A percentile compares a stretch with the other conserved stretches of the same genome.
Conservation (phyloP, 2,113 vertebrate species). For the Gasterosteus nipponicus region DNA sequence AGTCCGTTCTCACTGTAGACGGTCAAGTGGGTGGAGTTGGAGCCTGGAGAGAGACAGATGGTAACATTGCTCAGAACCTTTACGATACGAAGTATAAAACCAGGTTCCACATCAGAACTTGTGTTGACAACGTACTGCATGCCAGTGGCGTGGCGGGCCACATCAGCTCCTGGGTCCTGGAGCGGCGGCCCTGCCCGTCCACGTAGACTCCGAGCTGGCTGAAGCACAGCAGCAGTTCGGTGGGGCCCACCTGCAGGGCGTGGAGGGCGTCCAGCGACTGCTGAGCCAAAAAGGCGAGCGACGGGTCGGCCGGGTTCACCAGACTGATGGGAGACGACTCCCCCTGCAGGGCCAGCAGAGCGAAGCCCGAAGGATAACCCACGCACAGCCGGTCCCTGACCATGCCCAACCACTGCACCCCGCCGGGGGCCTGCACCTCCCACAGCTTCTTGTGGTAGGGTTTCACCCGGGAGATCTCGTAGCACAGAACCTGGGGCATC, state of each 20-base stretch:
- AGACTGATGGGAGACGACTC: conserved; percentile 92
- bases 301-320: conserved; percentile 91
- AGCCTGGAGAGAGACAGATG: conserved; percentile 80
- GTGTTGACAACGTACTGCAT: conserved; percentile 88
- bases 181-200: conserved; percentile 92
- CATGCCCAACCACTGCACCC: conserved; percentile 92
- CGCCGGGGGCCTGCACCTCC: conserved; percentile 90
- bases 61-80: neutral
- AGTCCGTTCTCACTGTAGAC: conserved; percentile 96
- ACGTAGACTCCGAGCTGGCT: conserved; percentile 96
- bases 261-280: conserved; percentile 93
- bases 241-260: conserved; percentile 87
- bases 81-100: neutral
- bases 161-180: conserved; percentile 95
- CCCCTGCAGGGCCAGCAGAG: conserved; percentile 92
- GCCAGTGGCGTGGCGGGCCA: conserved; percentile 94
- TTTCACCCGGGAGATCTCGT: conserved; percentile 89
- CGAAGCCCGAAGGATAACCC: conserved; percentile 95
- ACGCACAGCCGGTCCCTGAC: conserved; percentile 92
- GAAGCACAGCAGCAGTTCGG: conserved; percentile 97
- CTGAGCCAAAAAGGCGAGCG: conserved; percentile 92
- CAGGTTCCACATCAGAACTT: neutral
- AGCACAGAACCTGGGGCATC: conserved; percentile 85
- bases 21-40: conserved; percentile 88
- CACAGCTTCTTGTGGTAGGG: conserved; percentile 88